Percentiles rank a stretch among this genome's conserved stretches.
These are phyloP conservation scores for Propithecus deckenii DNA, from an alignment of 2,797 vertebrate genomes.

Conservation along the genomic window DNA sequence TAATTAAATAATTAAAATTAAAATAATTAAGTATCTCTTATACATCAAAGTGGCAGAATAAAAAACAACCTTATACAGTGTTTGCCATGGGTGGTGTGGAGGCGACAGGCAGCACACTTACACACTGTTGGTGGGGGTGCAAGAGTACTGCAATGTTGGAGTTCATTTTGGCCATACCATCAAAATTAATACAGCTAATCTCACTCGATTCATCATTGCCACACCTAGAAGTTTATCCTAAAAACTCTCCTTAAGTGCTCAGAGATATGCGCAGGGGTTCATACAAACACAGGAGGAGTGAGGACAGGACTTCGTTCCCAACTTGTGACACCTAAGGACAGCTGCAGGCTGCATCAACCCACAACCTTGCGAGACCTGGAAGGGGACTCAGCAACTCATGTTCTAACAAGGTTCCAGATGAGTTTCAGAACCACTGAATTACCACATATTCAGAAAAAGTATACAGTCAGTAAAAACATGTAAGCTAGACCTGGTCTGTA, in stretches of 20 bases:
- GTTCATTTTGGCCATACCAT: background rate
- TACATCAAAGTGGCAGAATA: background rate
- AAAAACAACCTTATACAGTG: background rate
- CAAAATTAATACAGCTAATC: background rate
- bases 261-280: background rate
- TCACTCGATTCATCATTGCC: background rate
- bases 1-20: background rate
- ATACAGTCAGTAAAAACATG: background rate
- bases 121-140: too few species aligned
- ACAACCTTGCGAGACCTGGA: background rate
- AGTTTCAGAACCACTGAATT: background rate
- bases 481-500: background rate
- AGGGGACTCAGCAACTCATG: background rate
- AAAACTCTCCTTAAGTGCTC: background rate
- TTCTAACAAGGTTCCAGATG: background rate
- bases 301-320: background rate
- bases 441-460: background rate
- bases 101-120: background rate
- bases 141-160: background rate
- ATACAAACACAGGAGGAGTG: background rate
- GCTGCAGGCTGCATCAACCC: too few species aligned
- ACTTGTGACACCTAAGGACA: background rate
- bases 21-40: background rate
- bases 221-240: background rate
- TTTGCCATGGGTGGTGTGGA: background rate